Evolutionary conservation across 2,797 vertebrate genomes (phyloP).

Genomic region (Lagorchestes hirsutus): DNA sequence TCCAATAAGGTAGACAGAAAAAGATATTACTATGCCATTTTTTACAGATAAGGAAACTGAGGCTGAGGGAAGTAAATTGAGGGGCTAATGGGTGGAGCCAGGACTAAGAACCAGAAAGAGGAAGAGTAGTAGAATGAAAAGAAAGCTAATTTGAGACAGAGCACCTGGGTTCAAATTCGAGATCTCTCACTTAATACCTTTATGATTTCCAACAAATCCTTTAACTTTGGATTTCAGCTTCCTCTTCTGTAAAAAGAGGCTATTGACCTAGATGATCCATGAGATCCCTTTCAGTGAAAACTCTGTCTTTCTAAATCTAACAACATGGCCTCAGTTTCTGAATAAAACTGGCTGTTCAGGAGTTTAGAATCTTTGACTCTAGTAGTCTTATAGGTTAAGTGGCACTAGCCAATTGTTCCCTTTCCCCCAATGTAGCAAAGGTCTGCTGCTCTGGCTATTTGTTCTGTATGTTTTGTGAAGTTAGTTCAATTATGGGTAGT

Average conservation of each 20-base stretch:
- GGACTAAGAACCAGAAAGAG: not conserved
- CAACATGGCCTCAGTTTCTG: not conserved
- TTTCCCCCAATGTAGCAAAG: not conserved
- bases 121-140: not conserved
- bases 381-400: not conserved
- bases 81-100: not conserved
- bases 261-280: not conserved
- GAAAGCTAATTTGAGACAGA: not conserved
- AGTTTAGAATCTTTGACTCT: not conserved
- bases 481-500: not conserved
- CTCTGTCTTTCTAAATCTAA: not conserved
- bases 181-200: not conserved
- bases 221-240: not conserved
- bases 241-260: not conserved
- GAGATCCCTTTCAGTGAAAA: not conserved
- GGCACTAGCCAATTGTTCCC: not conserved
- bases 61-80: not conserved
- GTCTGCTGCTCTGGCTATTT: not conserved
- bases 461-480: not conserved
- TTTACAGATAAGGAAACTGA: not conserved
- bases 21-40: not conserved
- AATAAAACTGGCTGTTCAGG: not conserved
- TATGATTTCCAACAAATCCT: not conserved
- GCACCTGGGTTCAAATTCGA: not conserved
- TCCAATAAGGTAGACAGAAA: not conserved